phyloP scores from a whole-genome alignment of 2,888 invertebrate species.

The Helobdella robusta region DNA sequence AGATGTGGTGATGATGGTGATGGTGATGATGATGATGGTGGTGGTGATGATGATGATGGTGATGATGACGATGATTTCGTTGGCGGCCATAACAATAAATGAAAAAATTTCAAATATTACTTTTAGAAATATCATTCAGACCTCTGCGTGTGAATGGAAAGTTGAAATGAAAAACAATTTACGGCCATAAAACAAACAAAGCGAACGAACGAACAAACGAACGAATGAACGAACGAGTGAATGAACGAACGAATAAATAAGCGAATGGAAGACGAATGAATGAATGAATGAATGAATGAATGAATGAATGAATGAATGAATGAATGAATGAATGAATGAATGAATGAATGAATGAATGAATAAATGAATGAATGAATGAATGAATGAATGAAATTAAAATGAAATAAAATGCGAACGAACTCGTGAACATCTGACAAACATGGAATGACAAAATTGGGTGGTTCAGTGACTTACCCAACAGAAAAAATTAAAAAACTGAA shows the following conservation, averaged over 20 bases:
- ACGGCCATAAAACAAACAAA: neutral
- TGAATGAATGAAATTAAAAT: neutral
- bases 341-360: neutral
- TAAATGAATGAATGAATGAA: neutral
- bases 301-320: slow-evolving; percentile 9
- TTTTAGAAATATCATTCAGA: neutral
- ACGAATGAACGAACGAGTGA: neutral
- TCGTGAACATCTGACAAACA: too few relatives aligned
- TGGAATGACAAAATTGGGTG: too few relatives aligned
- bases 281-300: slow-evolving; percentile 12
- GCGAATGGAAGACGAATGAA: neutral
- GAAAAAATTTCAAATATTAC: neutral
- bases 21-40: neutral
- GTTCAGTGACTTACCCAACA: too few relatives aligned
- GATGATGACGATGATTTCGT: neutral
- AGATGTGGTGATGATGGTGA: too few relatives aligned
- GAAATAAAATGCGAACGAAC: too few relatives aligned
- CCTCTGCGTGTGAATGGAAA: neutral
- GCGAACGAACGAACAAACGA: neutral
- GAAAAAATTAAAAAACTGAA: too few relatives aligned
- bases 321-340: slow-evolving; percentile 19
- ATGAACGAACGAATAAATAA: neutral
- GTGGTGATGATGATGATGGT: neutral
- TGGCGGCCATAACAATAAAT: neutral
- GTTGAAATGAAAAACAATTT: neutral